A percentile compares a stretch with the other conserved stretches of the same genome.
phyloP scores from a whole-genome alignment of 2,113 vertebrate genomes.

The Zosterops japonicus region DNA sequence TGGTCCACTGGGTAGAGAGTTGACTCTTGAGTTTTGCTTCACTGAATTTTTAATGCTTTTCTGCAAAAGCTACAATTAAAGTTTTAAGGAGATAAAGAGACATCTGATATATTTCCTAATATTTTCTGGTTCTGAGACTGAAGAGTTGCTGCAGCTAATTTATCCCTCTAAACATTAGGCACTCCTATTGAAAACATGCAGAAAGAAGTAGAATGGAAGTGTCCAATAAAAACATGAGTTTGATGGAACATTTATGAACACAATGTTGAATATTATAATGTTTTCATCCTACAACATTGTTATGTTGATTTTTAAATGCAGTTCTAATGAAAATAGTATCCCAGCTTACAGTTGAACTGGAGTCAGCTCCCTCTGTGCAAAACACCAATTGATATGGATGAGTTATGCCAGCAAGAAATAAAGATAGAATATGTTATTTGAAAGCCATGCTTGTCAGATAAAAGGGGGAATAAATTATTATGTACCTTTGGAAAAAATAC shows the following conservation, averaged over 20 bases:
- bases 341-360: neutral
- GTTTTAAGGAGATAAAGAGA: neutral
- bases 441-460: slow-evolving; percentile 44
- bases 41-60: neutral
- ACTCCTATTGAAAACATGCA: neutral
- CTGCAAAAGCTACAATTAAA: neutral
- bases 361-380: neutral
- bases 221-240: neutral
- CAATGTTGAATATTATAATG: neutral
- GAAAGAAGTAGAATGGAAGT: neutral
- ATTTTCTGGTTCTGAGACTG: neutral
- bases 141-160: neutral
- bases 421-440: slow-evolving; percentile 17
- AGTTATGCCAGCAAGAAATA: slow-evolving; percentile 28
- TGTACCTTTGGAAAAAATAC: slow-evolving; percentile 39
- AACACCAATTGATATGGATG: neutral
- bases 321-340: neutral
- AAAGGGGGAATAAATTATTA: slow-evolving; percentile 50
- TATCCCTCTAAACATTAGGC: neutral
- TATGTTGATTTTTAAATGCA: neutral
- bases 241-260: neutral
- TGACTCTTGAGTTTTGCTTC: neutral
- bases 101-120: neutral
- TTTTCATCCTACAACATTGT: neutral
- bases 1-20: neutral